Evolutionary conservation across 2,797 vertebrate species (phyloP).

Genomic region (Leuciscus waleckii): DNA sequence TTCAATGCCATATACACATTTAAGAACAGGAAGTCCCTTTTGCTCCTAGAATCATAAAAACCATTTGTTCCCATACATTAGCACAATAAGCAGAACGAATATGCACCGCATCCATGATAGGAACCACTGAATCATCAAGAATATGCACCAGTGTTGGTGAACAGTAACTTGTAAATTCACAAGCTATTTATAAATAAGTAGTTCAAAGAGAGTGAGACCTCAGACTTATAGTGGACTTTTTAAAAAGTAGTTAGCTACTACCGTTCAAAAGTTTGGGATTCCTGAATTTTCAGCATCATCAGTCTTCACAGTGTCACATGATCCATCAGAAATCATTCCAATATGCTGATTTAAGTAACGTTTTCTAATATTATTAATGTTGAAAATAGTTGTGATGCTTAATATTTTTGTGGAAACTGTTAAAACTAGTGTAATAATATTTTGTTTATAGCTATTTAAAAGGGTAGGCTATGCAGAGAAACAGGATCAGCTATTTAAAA

Average conservation of each 20-base stretch:
- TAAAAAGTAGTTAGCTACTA: not conserved
- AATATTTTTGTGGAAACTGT: too few species aligned
- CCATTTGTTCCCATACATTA: not conserved
- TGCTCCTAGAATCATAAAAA: not conserved
- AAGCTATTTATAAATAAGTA: not conserved
- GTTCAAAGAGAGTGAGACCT: not conserved
- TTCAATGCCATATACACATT: slow-evolving; percentile 31
- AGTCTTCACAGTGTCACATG: not conserved
- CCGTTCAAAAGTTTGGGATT: not conserved
- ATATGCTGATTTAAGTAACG: not conserved
- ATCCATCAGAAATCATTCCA: not conserved
- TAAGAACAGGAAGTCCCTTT: slow-evolving; percentile 5
- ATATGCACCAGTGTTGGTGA: not conserved
- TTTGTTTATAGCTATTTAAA: not conserved
- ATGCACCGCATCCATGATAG: too few species aligned
- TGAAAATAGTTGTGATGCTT: too few species aligned
- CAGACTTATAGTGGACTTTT: not conserved
- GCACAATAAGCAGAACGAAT: not conserved
- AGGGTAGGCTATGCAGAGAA: too few species aligned
- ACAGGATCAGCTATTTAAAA: not conserved
- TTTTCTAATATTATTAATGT: too few species aligned
- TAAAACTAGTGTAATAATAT: not conserved
- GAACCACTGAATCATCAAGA: not conserved
- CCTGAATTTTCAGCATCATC: not conserved
- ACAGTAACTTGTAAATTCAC: not conserved